Conservation (phyloP, 2,888 invertebrate species). For the Temnothorax rugatulus region DNA sequence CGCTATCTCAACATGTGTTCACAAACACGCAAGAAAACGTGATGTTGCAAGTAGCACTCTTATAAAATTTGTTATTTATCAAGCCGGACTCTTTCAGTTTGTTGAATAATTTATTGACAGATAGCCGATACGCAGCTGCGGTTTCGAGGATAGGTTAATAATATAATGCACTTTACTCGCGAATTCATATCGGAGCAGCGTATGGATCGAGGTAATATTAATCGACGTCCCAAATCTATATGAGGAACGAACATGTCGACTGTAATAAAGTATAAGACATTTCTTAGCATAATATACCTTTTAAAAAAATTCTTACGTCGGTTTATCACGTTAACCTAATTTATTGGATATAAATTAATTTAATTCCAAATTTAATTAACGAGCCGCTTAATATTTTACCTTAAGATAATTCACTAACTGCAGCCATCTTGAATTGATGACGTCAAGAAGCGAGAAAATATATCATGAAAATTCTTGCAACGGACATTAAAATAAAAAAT, state of each 20-base stretch:
- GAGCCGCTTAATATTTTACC: background rate
- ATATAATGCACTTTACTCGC: constrained; percentile 52
- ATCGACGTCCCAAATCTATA: constrained; percentile 21
- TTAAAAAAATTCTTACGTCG: constrained; percentile 3
- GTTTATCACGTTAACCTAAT: background rate
- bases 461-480: too few species aligned
- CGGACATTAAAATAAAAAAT: too few species aligned
- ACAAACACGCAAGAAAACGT: constrained; percentile 14
- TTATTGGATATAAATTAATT: background rate
- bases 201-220: constrained; percentile 33
- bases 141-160: constrained; percentile 47
- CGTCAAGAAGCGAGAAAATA: too few species aligned
- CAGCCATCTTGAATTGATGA: too few species aligned
- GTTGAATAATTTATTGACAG: constrained; percentile 54
- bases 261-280: background rate
- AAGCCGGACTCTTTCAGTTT: constrained; percentile 29
- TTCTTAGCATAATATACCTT: background rate
- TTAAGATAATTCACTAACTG: background rate
- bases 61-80: constrained; percentile 51
- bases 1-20: background rate
- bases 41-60: constrained; percentile 21
- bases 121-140: constrained; percentile 54
- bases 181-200: constrained; percentile 45
- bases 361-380: background rate
- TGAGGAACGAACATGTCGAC: constrained; percentile 6